Evolutionary conservation across 2,797 vertebrate species (phyloP).

Genomic region (Pipistrellus kuhlii): DNA sequence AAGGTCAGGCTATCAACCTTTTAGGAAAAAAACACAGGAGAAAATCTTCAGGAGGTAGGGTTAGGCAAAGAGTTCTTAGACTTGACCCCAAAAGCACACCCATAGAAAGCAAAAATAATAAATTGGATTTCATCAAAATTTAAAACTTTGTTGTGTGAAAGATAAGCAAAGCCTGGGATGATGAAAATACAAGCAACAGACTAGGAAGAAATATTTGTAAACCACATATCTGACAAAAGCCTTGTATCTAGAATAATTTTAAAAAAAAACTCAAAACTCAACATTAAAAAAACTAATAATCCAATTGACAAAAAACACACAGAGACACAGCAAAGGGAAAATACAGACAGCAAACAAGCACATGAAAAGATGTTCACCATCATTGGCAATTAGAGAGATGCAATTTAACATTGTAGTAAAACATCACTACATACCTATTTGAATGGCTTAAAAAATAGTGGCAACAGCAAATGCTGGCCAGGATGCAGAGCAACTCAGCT

Average conservation of each 20-base stretch:
- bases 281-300: neutral
- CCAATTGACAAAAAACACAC: neutral
- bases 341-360: constrained; percentile 15
- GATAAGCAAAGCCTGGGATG: neutral
- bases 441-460: constrained; percentile 52
- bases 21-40: neutral
- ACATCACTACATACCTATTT: constrained; percentile 28
- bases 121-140: neutral
- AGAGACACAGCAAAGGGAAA: constrained; percentile 20
- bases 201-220: neutral
- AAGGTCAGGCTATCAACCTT: neutral
- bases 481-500: neutral
- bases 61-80: constrained; percentile 25
- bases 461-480: constrained; percentile 21
- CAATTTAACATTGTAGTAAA: constrained; percentile 44
- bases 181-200: no score
- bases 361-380: neutral
- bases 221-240: neutral
- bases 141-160: neutral
- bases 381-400: neutral
- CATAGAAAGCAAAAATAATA: neutral
- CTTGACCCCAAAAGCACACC: neutral
- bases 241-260: neutral
- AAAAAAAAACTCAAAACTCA: constrained; percentile 24
- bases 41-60: neutral